These are phyloP conservation scores for Habrosyne pyritoides DNA, from an alignment of 2,888 invertebrate species.

Conservation along the genomic window DNA sequence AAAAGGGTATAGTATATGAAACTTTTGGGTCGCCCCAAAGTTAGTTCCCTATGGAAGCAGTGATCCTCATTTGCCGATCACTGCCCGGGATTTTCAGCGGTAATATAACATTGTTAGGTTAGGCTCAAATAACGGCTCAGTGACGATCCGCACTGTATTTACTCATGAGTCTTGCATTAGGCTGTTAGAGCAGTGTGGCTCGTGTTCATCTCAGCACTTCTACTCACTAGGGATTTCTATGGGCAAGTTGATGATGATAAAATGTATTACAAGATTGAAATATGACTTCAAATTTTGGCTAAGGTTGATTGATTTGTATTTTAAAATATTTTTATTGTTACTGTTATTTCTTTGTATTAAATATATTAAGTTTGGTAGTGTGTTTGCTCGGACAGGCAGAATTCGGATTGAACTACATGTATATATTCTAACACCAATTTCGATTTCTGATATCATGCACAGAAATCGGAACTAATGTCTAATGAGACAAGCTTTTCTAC, in stretches of 20 bases:
- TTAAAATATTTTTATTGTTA: no score
- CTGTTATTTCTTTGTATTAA: no score
- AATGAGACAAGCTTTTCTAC: no score
- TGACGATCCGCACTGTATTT: neutral
- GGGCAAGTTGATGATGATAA: neutral
- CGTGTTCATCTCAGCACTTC: neutral
- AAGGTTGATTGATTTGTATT: no score
- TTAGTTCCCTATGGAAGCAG: constrained; percentile 17
- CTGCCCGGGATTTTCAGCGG: neutral
- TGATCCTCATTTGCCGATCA: constrained; percentile 25
- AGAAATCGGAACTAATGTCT: no score
- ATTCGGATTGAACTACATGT: no score
- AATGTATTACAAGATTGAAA: neutral
- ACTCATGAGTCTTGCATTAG: neutral
- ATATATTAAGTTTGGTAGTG: no score
- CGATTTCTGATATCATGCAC: no score
- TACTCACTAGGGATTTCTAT: neutral
- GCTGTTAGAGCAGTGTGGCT: neutral
- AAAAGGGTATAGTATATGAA: constrained; percentile 35
- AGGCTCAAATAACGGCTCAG: neutral
- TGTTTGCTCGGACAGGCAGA: no score
- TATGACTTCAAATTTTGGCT: no score
- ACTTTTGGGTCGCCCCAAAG: constrained; percentile 39
- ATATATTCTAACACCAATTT: no score
- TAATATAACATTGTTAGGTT: constrained; percentile 5